These are phyloP conservation scores for Leucophenga varia DNA, from an alignment of 1,140 invertebrate species.

Conservation along the genomic window DNA sequence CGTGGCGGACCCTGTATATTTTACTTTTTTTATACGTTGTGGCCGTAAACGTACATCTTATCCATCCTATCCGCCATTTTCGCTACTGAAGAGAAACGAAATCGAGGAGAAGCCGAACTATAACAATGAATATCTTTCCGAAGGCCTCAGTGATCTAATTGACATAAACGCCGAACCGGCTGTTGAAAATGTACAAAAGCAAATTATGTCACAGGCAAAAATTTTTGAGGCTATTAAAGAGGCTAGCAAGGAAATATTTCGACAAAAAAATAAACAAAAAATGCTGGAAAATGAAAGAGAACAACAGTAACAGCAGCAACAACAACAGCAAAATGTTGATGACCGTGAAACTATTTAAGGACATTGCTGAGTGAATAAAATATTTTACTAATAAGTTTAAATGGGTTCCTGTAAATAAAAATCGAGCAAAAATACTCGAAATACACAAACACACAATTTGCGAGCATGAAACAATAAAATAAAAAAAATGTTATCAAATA, in stretches of 20 bases:
- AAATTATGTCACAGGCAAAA: constrained; percentile 75
- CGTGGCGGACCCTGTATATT: too few relatives aligned
- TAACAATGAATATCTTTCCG: constrained; percentile 58
- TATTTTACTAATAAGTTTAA: too few relatives aligned
- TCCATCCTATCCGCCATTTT: constrained; percentile 56
- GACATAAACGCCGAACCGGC: constrained; percentile 69
- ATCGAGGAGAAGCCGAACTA: constrained; percentile 42
- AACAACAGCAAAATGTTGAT: constrained; percentile 17
- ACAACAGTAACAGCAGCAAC: constrained; percentile 16
- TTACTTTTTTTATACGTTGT: too few relatives aligned
- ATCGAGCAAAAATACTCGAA: too few relatives aligned
- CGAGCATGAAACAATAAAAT: too few relatives aligned
- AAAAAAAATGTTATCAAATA: too few relatives aligned
- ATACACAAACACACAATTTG: too few relatives aligned
- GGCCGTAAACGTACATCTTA: constrained; percentile 65
- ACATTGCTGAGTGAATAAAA: too few relatives aligned
- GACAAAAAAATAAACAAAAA: constrained; percentile 57
- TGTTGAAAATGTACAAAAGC: constrained; percentile 71
- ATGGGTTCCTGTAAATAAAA: too few relatives aligned
- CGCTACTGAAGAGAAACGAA: constrained; percentile 42
- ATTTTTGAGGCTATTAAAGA: constrained; percentile 76
- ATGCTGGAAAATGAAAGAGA: constrained; percentile 30
- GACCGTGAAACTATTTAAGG: constrained; percentile 39
- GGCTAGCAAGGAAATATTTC: constrained; percentile 67
- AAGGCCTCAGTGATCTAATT: constrained; percentile 63